Percentiles rank a stretch among this genome's conserved stretches.
These are phyloP conservation scores for Archivesica marissinica DNA, from an alignment of 1,140 invertebrate species.

Conservation along the genomic window DNA sequence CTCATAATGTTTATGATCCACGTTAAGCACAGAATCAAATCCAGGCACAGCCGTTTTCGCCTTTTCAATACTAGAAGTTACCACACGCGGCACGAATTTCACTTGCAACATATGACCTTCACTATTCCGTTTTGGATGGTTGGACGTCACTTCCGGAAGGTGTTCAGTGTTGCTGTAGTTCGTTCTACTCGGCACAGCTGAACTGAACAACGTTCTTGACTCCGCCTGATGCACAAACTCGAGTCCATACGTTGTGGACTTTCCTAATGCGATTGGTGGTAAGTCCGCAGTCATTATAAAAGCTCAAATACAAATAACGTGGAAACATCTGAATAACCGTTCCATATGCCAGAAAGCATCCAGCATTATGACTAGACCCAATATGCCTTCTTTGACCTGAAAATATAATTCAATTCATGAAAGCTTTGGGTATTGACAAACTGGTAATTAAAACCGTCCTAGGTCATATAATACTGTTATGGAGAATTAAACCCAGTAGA, in stretches of 20 bases:
- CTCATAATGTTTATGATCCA: slow-evolving; percentile 54
- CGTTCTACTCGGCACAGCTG: neutral
- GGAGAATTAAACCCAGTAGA: too few relatives aligned
- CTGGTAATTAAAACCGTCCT: too few relatives aligned
- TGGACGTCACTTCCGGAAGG: neutral
- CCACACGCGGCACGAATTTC: slow-evolving; percentile 10
- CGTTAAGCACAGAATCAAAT: slow-evolving; percentile 3
- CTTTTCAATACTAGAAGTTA: neutral
- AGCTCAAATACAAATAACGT: too few relatives aligned
- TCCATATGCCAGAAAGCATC: too few relatives aligned
- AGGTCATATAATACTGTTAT: too few relatives aligned
- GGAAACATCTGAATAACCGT: too few relatives aligned
- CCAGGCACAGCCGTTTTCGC: neutral
- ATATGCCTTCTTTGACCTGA: too few relatives aligned
- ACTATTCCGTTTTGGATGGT: neutral
- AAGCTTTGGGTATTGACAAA: too few relatives aligned
- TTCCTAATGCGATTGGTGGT: slow-evolving; percentile 5
- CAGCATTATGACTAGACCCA: too few relatives aligned
- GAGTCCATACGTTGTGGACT: neutral
- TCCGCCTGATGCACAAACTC: neutral
- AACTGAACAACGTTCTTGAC: neutral
- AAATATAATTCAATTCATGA: too few relatives aligned
- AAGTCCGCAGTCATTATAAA: slow-evolving; percentile 22
- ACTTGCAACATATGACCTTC: neutral
- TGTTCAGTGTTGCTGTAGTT: neutral